phyloP scores from a whole-genome alignment of 2,797 vertebrate species.

The Acanthornis magna region DNA sequence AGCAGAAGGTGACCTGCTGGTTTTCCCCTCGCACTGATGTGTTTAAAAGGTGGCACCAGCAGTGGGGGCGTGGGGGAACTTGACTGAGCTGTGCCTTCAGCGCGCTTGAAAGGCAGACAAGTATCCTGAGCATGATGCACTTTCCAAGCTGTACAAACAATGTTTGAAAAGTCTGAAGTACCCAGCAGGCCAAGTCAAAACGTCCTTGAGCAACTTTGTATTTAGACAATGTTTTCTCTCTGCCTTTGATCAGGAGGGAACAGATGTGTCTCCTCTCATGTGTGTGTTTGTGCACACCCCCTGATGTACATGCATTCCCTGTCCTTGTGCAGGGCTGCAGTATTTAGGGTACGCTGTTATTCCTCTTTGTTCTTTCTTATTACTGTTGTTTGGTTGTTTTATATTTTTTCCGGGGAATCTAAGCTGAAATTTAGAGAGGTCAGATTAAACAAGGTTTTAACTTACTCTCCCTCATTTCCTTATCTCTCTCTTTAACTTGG shows the following conservation, averaged over 20 bases:
- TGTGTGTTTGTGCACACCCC: background rate
- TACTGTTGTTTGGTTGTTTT: background rate
- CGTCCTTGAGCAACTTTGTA: slow-evolving; percentile 31
- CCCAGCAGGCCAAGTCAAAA: slow-evolving; percentile 45
- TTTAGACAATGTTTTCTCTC: slow-evolving; percentile 21
- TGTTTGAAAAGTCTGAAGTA: slow-evolving; percentile 22
- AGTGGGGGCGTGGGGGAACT: background rate
- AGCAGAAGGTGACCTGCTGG: slow-evolving; percentile 26
- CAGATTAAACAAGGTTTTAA: slow-evolving; percentile 32
- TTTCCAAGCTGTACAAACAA: slow-evolving; percentile 47
- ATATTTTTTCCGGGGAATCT: background rate
- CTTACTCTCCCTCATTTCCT: background rate
- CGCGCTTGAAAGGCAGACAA: background rate
- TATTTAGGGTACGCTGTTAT: background rate
- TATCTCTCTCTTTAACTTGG: slow-evolving; percentile 2
- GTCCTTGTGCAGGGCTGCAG: background rate
- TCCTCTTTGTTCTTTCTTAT: slow-evolving; percentile 23
- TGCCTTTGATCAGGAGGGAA: slow-evolving; percentile 9
- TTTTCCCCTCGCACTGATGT: slow-evolving; percentile 2
- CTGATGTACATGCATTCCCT: background rate
- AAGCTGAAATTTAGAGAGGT: background rate
- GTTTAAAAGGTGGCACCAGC: slow-evolving; percentile 30
- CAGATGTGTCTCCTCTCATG: slow-evolving; percentile 13
- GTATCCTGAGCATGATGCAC: background rate
- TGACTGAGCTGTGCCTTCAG: background rate